Evolutionary conservation across 2,113 vertebrate species (phyloP).

Genomic region (Lynx canadensis): DNA sequence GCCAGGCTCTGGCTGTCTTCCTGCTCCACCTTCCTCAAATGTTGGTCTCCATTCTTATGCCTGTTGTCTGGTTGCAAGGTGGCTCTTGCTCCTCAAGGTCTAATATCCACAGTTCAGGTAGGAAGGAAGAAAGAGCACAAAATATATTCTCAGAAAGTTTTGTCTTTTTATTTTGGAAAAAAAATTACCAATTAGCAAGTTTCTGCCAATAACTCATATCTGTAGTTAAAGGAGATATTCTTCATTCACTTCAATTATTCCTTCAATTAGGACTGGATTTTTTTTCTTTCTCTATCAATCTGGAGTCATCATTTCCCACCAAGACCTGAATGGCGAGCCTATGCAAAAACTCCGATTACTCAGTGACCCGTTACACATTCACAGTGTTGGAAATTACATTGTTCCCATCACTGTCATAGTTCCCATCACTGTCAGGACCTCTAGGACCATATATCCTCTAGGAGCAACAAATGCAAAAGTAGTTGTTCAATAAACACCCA

Average conservation of each 20-base stretch:
- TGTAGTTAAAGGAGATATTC: neutral
- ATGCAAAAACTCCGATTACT: neutral
- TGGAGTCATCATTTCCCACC: neutral
- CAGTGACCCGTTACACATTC: neutral
- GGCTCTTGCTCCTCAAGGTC: neutral
- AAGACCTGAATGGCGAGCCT: neutral
- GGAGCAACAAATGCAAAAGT: neutral
- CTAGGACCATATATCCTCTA: neutral
- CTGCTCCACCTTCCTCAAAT: rapidly evolving
- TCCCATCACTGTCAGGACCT: neutral
- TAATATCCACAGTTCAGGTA: neutral
- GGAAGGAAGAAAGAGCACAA: neutral
- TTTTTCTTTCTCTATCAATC: neutral
- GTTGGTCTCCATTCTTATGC: neutral
- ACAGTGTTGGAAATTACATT: neutral
- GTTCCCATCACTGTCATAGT: neutral
- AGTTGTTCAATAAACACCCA: neutral
- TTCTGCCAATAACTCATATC: neutral
- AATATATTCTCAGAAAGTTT: neutral
- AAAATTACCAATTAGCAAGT: neutral
- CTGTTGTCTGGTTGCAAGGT: neutral
- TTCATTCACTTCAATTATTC: neutral
- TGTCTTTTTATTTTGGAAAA: neutral
- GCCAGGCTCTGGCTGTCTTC: neutral
- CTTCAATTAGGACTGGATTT: neutral